Percentiles rank a stretch among this genome's conserved stretches.
Evolutionary conservation across 1,140 invertebrate species (phyloP).

Genomic region (Drosophila sproati): DNA sequence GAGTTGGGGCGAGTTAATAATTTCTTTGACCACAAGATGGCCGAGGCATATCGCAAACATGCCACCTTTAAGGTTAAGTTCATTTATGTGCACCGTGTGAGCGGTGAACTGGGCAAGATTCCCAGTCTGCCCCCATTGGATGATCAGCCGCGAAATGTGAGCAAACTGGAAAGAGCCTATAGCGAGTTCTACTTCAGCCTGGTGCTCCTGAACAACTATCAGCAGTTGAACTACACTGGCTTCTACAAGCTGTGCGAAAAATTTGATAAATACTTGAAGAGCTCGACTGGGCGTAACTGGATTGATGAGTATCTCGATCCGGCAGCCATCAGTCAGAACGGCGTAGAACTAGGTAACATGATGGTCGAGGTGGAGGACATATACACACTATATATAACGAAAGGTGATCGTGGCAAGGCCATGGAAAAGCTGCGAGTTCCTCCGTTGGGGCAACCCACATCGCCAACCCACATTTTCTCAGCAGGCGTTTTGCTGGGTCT

Average conservation of each 20-base stretch:
- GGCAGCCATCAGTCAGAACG: slow-evolving; percentile 11
- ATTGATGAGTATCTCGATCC: not conserved
- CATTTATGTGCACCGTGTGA: not conserved
- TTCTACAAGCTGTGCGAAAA: slow-evolving; percentile 99
- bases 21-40: slow-evolving; percentile 98
- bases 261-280: slow-evolving; percentile 92
- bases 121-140: not conserved
- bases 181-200: slow-evolving; percentile 99
- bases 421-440: slow-evolving; percentile 91
- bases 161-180: slow-evolving; percentile 91
- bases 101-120: not conserved
- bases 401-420: slow-evolving; percentile 88
- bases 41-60: slow-evolving; percentile 90
- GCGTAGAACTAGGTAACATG: slow-evolving; percentile 64
- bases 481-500: slow-evolving; percentile 88
- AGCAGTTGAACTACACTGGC: slow-evolving; percentile 98
- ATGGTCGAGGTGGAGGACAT: slow-evolving; percentile 88
- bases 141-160: slow-evolving; percentile 89
- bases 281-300: slow-evolving; percentile 18
- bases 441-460: slow-evolving; percentile 88
- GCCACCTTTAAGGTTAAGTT: slow-evolving; percentile 12
- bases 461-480: slow-evolving; percentile 88
- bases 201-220: slow-evolving; percentile 95
- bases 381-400: slow-evolving; percentile 88
- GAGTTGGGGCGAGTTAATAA: slow-evolving; percentile 97